Base-by-base conservation (phyloP, 2,888 invertebrate species). In the Agrilus mali region DNA sequence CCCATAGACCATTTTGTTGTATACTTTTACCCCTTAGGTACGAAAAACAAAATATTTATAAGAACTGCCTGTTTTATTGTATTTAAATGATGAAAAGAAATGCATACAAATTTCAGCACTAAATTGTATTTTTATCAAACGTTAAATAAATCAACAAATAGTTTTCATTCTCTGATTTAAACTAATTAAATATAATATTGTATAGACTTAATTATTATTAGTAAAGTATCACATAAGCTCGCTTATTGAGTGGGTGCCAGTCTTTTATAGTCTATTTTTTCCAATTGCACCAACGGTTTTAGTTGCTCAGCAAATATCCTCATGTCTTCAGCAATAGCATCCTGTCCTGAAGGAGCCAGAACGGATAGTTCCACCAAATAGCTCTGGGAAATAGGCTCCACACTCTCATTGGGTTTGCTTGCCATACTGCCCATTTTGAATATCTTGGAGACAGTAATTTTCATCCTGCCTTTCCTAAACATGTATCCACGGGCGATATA, bases 381-480 rank as follows among this genome's bases (percentile, higher is more conserved):
- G 59, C 94, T 94, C 59, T 86, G 85, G 2, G 92, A 88, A 55
- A 95, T 82, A 0, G 90, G 80, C 60, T 95, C 94, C 34, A 81
- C 70, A 54, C 74, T 74, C 51, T 83, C 82, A 32, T 75, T 70
- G 20, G 76, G 71, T 59, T 83, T 83, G 33, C 79, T 80, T 48
- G 80, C 78, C 65, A 80, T 79, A 42, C 83, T 82, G 35, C 61
- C 61, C 57, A 65, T 60, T 75, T 90, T 92, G 58, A 86, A 90
- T 45, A 95, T 84, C 67, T 95, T 95, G 1, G 93, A 88, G 0
- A 96, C 94, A 1, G 92, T 93, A 15, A 95, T 86, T 67, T 96
- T 96, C 90, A 96, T 93, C 46, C 94, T 75, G 1, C 95, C 96
- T 67, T 96, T 96, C 45, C 93, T 77, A 59, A 95, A 95, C 83